Evolutionary conservation across 2,888 invertebrate genomes (phyloP), one percentile per base, ranked within the genome.

Genomic region (Drosophila greeni): DNA sequence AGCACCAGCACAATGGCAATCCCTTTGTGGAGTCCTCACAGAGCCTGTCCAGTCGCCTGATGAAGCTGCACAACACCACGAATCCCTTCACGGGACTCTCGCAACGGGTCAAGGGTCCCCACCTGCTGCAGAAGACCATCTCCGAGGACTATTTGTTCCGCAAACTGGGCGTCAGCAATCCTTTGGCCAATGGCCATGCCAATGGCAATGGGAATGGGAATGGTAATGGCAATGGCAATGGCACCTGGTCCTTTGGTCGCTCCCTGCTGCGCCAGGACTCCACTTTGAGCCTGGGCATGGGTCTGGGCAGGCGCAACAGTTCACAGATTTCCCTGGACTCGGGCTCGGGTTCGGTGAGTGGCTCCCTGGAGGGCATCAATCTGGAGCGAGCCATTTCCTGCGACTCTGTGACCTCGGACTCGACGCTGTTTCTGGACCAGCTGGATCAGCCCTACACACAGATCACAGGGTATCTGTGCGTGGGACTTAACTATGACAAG

Each of bases 351-450:
- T 76, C 74, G 14, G 65, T 42, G 4, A 23, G 49, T 3, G 86
- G 86, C 5, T 88, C 88, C 0, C 51, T 86, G 70, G 88, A 89
- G 51, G 84, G 85, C 60, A 80, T 86, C 20, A 84, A 86, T 33
- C 66, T 89, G 65, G 87, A 88, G 60, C 77, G 94, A 66, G 95
- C 94, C 0, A 90, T 94, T 75, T 94, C 94, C 24, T 95, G 94
- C 85, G 95, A 95, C 81, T 95, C 94, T 49, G 93, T 95, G 24
- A 94, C 93, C 76, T 95, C 95, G 1, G 95, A 95, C 77, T 94
- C 94, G 0, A 94, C 94, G 2, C 92, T 94, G 2, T 91, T 92
- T 23, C 90, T 94, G 26, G 92, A 92, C 49, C 93, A 94, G 82
- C 90, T 94, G 45, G 93, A 94, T 75, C 92, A 92, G 81, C 91